Base-by-base conservation (phyloP, 2,888 invertebrate genomes). In the Tolmerus cingulatus region DNA sequence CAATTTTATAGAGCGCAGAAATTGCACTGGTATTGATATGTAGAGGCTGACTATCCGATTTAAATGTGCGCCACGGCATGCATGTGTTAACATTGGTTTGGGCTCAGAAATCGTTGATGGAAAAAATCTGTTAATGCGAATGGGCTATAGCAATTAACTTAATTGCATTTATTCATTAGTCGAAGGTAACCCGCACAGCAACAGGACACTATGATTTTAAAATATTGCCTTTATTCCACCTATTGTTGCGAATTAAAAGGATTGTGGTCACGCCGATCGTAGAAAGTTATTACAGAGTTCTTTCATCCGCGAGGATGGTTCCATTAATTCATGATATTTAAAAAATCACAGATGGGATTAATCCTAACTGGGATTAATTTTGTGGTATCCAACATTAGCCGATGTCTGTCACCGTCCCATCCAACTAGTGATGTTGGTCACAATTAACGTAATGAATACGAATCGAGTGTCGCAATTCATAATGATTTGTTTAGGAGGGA, bases 61-160 rank as follows among this genome's bases (percentile, higher is more conserved):
- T 84, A 74, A 74, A 74, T 74, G 43, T 84, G 57, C 9, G 57
- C n/a, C n/a, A n/a, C n/a, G n/a, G n/a, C n/a, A n/a, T n/a, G 84
- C 84, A 84, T 74, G 84, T 84, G 84, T 74, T 74, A 37, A 81
- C 84, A 57, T 66, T 74, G 43, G 74, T 84, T 84, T 14, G 84
- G 40, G 74, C 84, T 40, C 84, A 57, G 66, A 84, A 84, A 74
- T 84, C 66, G 84, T 74, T 84, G 84, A 84, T 84, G 84, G 84
- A 40, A 84, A 84, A 84, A 84, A 84, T 84, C 84, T 84, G 84
- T 84, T 84, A 84, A 84, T 84, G 84, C 74, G 74, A 84, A 66
- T 84, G 84, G 84, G 43, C 84, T 23, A 84, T 40, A 84, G 84
- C 84, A 84, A 84, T 84, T 84, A 84, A 66, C 84, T 66, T 84